Evolutionary conservation across 2,113 vertebrate species (phyloP).

Genomic region (Daubentonia madagascariensis): DNA sequence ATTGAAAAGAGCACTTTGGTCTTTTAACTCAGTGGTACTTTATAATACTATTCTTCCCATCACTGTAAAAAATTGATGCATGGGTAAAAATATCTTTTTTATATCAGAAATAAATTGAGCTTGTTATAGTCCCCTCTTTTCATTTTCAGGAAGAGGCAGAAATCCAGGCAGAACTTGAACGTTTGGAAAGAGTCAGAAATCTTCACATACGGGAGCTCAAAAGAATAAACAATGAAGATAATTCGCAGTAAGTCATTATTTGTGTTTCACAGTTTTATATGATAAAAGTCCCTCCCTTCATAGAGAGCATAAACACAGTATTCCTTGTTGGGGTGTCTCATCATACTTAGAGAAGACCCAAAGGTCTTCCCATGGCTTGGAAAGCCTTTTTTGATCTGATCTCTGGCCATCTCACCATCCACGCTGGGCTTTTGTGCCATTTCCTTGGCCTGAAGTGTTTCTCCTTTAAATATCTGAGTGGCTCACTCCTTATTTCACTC

Average conservation of each 20-base stretch:
- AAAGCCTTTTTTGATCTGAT: neutral
- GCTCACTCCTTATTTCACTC: neutral
- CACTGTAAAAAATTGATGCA: slow-evolving; percentile 68
- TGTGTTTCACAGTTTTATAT: slow-evolving; percentile 55
- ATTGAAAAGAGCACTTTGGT: slow-evolving; percentile 72
- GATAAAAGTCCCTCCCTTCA: neutral
- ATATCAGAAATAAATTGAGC: slow-evolving; percentile 80
- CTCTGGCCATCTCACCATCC: neutral
- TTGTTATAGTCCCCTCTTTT: slow-evolving; percentile 80
- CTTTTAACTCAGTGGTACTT: slow-evolving; percentile 75
- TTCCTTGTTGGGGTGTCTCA: neutral
- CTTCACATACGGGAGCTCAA: slow-evolving; percentile 99
- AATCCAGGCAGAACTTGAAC: slow-evolving; percentile 99
- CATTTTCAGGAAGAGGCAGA: slow-evolving; percentile 98
- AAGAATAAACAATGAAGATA: slow-evolving; percentile 99
- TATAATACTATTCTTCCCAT: slow-evolving; percentile 76
- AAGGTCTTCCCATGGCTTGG: neutral
- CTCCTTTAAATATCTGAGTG: neutral
- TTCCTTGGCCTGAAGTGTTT: neutral
- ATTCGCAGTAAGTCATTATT: slow-evolving; percentile 94
- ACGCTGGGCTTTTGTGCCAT: neutral
- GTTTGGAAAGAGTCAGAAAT: slow-evolving; percentile 98
- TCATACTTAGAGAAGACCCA: neutral
- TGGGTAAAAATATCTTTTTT: slow-evolving; percentile 80
- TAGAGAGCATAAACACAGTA: neutral